Percentiles rank a stretch among this genome's conserved stretches.
Conservation (phyloP, 2,113 vertebrate species). For the Amazona vittata region DNA sequence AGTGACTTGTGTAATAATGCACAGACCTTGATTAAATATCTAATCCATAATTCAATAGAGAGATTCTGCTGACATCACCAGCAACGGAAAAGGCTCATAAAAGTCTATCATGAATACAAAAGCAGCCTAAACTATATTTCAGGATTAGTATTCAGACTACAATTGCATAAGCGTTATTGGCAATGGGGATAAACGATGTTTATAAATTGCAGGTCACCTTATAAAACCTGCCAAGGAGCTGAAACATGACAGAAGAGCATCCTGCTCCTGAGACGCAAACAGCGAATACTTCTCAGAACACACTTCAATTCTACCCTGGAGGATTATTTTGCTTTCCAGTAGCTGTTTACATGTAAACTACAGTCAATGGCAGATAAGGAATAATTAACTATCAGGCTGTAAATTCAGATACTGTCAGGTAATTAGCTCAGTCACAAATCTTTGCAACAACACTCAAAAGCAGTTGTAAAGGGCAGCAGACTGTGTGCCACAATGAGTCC, state of each 20-base stretch:
- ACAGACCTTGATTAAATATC: slow-evolving; percentile 65
- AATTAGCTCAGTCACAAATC: neutral
- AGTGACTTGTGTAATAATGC: slow-evolving; percentile 20
- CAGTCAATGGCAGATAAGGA: neutral
- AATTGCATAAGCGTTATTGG: neutral
- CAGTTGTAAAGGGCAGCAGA: neutral
- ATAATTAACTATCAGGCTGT: neutral
- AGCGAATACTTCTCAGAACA: neutral
- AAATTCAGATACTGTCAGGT: neutral
- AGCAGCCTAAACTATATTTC: slow-evolving; percentile 29
- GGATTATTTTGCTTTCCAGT: neutral
- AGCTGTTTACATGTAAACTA: neutral
- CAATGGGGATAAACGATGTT: neutral
- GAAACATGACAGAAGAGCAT: neutral
- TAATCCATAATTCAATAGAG: slow-evolving; percentile 74
- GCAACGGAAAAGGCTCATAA: slow-evolving; percentile 10
- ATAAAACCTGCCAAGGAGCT: neutral
- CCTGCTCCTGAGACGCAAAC: neutral
- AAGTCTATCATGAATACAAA: slow-evolving; percentile 60
- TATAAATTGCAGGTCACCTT: neutral
- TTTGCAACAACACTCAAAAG: neutral
- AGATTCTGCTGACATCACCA: slow-evolving; percentile 73
- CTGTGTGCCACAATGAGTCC: neutral
- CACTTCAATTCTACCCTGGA: neutral
- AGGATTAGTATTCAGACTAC: slow-evolving; percentile 18